Conservation (phyloP, 92 coral and sea anemone genomes). For the Porites evermanni region DNA sequence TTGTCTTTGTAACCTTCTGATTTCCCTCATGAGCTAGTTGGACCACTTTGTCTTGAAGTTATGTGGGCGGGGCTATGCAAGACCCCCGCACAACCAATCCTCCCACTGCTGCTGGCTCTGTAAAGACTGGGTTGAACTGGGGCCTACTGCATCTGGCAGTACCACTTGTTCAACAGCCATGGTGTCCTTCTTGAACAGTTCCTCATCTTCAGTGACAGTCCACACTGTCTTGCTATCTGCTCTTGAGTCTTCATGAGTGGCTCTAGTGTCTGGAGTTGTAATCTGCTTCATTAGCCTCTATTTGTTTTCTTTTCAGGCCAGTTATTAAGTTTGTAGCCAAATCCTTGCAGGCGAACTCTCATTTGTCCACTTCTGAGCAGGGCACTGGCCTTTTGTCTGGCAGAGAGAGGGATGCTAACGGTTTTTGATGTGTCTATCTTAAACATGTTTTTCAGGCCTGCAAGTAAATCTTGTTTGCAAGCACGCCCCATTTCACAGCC, state of each 20-base stretch:
- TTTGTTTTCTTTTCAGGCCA: slow-evolving; percentile 36
- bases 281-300: slow-evolving; percentile 53
- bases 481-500: slow-evolving; percentile 55
- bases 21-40: slow-evolving; percentile 53
- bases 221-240: slow-evolving; percentile 10
- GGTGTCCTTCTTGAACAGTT: slow-evolving; percentile 33
- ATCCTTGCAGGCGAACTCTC: slow-evolving; percentile 46
- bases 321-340: neutral
- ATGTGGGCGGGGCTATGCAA: slow-evolving; percentile 17
- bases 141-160: slow-evolving; percentile 42
- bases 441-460: slow-evolving; percentile 27
- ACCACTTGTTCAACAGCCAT: slow-evolving; percentile 21
- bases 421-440: slow-evolving; percentile 28
- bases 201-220: slow-evolving; percentile 5
- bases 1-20: slow-evolving; percentile 22
- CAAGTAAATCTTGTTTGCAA: slow-evolving; percentile 44
- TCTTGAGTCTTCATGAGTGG: neutral
- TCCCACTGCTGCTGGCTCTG: slow-evolving; percentile 44
- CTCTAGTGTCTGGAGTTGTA: slow-evolving; percentile 31
- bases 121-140: slow-evolving; percentile 41
- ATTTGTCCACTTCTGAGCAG: slow-evolving; percentile 27
- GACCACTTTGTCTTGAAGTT: slow-evolving; percentile 55
- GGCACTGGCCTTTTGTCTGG: slow-evolving; percentile 26
- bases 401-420: slow-evolving; percentile 26
- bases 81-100: slow-evolving; percentile 37